These are phyloP conservation scores for Seladonia tumulorum DNA, from an alignment of 2,888 invertebrate genomes.

Conservation along the genomic window DNA sequence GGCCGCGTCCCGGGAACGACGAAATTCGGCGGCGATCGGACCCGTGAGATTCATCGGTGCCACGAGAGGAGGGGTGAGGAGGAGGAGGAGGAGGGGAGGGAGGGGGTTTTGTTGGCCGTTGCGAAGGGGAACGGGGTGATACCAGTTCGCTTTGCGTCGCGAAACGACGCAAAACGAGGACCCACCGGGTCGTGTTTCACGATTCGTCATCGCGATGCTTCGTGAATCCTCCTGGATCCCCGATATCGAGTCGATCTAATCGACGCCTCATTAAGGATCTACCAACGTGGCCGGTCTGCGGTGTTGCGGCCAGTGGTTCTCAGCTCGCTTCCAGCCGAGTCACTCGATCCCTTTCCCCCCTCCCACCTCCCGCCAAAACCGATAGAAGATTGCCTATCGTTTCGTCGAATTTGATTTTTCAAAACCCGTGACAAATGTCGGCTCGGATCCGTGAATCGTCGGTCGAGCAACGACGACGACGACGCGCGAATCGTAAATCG, in stretches of 20 bases:
- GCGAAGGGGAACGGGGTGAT: constrained; percentile 4
- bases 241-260: constrained; percentile 79
- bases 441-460: not conserved
- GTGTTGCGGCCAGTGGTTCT: constrained; percentile 65
- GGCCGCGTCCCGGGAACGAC: not conserved
- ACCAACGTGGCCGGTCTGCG: constrained; percentile 70
- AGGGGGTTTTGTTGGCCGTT: not conserved
- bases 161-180: constrained; percentile 44
- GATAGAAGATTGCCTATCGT: not conserved
- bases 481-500: not conserved
- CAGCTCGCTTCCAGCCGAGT: not conserved
- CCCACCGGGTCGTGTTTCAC: constrained; percentile 59
- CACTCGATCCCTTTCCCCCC: not conserved
- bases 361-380: not conserved
- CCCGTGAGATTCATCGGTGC: not conserved
- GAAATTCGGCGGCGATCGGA: constrained; percentile 17
- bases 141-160: constrained; percentile 34
- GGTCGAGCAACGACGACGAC: not conserved
- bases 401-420: not conserved
- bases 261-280: constrained; percentile 81
- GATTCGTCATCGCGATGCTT: constrained; percentile 71
- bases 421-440: not conserved
- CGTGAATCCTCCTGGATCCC: constrained; percentile 74
- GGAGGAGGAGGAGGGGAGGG: not conserved
- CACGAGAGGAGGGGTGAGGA: not conserved